phyloP scores from a whole-genome alignment of 1,140 invertebrate genomes.

The Cherax quadricarinatus region DNA sequence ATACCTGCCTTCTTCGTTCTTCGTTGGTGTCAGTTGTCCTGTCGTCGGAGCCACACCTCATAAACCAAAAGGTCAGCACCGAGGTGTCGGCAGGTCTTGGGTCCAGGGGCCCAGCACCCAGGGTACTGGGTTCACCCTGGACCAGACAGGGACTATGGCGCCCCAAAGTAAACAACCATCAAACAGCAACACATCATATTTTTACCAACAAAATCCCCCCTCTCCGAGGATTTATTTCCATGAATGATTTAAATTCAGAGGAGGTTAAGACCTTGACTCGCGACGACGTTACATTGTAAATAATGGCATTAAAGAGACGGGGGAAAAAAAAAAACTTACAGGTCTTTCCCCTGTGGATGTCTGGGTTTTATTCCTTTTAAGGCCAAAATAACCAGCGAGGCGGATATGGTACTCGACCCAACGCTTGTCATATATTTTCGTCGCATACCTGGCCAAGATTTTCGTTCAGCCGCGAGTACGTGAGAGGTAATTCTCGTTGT shows the following conservation, averaged over 20 bases:
- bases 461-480: not conserved
- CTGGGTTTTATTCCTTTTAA: constrained; percentile 14
- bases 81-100: too few relatives aligned
- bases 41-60: too few relatives aligned
- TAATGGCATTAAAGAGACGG: not conserved
- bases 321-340: not conserved
- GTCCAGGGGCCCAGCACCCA: too few relatives aligned
- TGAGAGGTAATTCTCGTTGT: too few relatives aligned
- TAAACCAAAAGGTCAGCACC: too few relatives aligned
- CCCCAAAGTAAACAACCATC: too few relatives aligned
- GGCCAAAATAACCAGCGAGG: constrained; percentile 28
- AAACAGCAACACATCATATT: too few relatives aligned
- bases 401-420: constrained; percentile 14
- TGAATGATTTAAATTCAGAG: not conserved
- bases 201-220: not conserved
- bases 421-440: not conserved
- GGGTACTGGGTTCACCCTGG: too few relatives aligned
- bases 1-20: too few relatives aligned
- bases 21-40: too few relatives aligned
- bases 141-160: too few relatives aligned
- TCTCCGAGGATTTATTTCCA: not conserved
- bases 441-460: not conserved
- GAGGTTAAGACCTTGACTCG: not conserved
- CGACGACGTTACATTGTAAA: not conserved
- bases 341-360: not conserved